These are phyloP conservation scores for Furnarius figulus DNA, from an alignment of 2,113 vertebrate genomes.

Conservation along the genomic window DNA sequence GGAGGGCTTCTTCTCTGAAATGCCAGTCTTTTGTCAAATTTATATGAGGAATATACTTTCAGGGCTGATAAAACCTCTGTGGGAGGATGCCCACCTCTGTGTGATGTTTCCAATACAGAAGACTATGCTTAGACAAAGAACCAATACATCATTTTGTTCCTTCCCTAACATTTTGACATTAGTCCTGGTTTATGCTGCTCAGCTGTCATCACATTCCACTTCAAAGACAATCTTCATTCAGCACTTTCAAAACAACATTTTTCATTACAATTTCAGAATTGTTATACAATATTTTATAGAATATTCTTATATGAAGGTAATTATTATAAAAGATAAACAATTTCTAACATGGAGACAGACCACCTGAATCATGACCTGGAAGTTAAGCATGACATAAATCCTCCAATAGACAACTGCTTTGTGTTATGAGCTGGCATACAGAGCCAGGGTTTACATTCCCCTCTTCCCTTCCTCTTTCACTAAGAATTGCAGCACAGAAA, in stretches of 20 bases:
- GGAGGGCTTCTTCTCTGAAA: neutral
- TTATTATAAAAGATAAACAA: neutral
- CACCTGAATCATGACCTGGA: neutral
- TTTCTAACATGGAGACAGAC: neutral
- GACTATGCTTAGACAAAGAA: neutral
- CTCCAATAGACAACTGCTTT: neutral
- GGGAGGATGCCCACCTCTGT: neutral
- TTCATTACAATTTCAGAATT: neutral
- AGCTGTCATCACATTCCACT: neutral
- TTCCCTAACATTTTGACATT: neutral
- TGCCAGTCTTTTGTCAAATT: neutral
- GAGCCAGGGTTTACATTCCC: neutral
- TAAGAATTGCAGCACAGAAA: neutral
- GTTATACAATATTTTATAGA: too few relatives aligned
- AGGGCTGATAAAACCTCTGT: neutral
- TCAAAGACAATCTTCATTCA: neutral
- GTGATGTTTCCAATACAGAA: neutral
- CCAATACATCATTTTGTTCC: neutral
- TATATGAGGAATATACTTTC: neutral
- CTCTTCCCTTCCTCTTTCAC: neutral
- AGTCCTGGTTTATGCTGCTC: neutral
- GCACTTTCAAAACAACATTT: neutral
- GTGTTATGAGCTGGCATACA: neutral
- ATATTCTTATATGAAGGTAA: neutral
- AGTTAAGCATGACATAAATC: neutral